Evolutionary conservation across 2,113 vertebrate genomes (phyloP).

Genomic region (Oryzias woworae): DNA sequence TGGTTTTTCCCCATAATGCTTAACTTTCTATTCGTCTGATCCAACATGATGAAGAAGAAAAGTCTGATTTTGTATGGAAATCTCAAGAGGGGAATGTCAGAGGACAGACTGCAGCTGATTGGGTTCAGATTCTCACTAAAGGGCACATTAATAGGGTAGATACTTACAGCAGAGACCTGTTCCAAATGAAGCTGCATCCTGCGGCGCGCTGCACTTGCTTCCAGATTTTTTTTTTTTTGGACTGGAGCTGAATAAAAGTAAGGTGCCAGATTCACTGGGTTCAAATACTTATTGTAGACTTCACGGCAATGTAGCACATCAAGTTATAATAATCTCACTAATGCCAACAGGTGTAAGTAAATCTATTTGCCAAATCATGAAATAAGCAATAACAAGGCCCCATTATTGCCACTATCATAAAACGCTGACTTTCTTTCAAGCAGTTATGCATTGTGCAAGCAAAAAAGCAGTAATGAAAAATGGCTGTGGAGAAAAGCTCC

Average conservation of each 20-base stretch:
- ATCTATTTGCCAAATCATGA: too few relatives aligned
- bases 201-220: too few relatives aligned
- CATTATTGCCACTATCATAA: too few relatives aligned
- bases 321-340: too few relatives aligned
- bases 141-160: background rate
- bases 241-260: too few relatives aligned
- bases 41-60: background rate
- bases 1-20: background rate
- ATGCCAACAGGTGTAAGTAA: too few relatives aligned
- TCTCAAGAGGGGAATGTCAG: constrained; percentile 10
- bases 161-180: background rate
- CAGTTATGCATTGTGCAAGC: background rate
- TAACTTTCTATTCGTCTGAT: background rate
- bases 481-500: constrained; percentile 17
- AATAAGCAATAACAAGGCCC: too few relatives aligned
- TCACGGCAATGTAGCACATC: too few relatives aligned
- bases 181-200: background rate
- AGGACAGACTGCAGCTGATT: constrained; percentile 6
- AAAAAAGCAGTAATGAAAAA: constrained; percentile 21
- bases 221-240: too few relatives aligned
- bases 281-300: too few relatives aligned
- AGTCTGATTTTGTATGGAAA: background rate
- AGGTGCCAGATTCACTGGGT: too few relatives aligned
- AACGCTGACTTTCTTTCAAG: too few relatives aligned
- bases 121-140: background rate